Evolutionary conservation across 2,113 vertebrate species (phyloP).

Genomic region (Hystrix brachyura): DNA sequence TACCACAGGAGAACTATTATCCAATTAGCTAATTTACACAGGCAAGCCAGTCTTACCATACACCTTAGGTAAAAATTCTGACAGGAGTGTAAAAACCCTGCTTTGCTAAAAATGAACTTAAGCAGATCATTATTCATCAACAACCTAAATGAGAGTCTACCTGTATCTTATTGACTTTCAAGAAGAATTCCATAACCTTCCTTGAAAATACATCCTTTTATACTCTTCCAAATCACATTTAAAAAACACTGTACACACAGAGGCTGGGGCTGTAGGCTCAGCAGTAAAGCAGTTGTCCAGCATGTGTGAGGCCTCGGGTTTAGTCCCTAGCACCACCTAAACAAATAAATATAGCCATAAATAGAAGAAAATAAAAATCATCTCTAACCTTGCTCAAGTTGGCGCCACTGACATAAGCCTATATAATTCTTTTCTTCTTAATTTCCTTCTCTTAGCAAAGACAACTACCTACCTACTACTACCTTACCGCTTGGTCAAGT

Average conservation of each 20-base stretch:
- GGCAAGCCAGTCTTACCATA: slow-evolving; percentile 44
- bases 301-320: not conserved
- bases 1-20: slow-evolving; percentile 48
- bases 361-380: slow-evolving; percentile 56
- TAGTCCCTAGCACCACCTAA: not conserved
- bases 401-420: not conserved
- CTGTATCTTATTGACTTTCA: not conserved
- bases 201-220: not conserved
- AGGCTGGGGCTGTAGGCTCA: too few species aligned
- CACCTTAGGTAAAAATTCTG: slow-evolving; percentile 38
- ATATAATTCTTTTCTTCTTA: not conserved
- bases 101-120: slow-evolving; percentile 61
- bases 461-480: not conserved
- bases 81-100: slow-evolving; percentile 56
- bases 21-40: slow-evolving; percentile 66
- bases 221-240: not conserved
- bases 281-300: not conserved
- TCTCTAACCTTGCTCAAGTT: not conserved
- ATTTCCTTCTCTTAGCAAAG: slow-evolving; percentile 39
- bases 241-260: not conserved
- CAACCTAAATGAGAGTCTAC: not conserved
- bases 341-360: not conserved
- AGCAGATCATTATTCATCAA: slow-evolving; percentile 34
- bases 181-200: slow-evolving; percentile 46
- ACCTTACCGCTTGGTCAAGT: not conserved